Evolutionary conservation across 2,797 vertebrate species (phyloP), one percentile per base, ranked within the genome.

Genomic region (Malurus splendens): DNA sequence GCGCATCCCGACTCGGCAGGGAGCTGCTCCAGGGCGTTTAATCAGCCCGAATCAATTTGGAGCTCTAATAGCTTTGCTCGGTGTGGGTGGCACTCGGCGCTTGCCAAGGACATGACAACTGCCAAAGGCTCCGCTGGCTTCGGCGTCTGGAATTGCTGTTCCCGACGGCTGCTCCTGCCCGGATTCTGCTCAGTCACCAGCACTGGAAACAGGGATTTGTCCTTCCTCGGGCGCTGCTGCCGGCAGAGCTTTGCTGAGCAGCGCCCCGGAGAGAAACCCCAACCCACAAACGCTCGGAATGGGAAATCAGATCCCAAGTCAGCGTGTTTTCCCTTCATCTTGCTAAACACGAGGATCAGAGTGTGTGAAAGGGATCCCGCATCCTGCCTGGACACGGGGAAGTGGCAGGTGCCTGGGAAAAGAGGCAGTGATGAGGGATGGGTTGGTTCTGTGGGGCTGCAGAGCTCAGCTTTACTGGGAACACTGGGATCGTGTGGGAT

Each of bases 141-240:
- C 38, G 36, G 15, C 16, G 82, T n/a, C 38, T 10, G 90, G 75
- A 59, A 30, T 51, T 6, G 90, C 71, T 23, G 64, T 3, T 81
- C 32, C 79, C 75, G 13, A 0, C 1, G 24, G 50, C 28, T 4
- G 51, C 45, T 76, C 68, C 59, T 2, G 67, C 32, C 2, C 1
- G 4, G 30, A 39, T 24, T n/a, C 65, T 1, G 51, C 27, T 2
- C 8, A 2, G 0, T 3, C 28, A 0, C 27, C 19, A 2, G 10
- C 60, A 19, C 70, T 5, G 64, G 42, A 66, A 84, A 2, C 1
- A 0, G 48, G 41, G 14, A 20, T 61, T 38, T 61, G 64, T 41
- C 64, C 72, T 23, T 7, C 59, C 1, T 0, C 4, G 6, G 57
- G 60, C 3, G 1, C 56, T 56, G 71, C 60, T 57, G 16, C 3